These are phyloP conservation scores for Cyprinus carpio DNA, from an alignment of 2,113 vertebrate species.

Conservation along the genomic window DNA sequence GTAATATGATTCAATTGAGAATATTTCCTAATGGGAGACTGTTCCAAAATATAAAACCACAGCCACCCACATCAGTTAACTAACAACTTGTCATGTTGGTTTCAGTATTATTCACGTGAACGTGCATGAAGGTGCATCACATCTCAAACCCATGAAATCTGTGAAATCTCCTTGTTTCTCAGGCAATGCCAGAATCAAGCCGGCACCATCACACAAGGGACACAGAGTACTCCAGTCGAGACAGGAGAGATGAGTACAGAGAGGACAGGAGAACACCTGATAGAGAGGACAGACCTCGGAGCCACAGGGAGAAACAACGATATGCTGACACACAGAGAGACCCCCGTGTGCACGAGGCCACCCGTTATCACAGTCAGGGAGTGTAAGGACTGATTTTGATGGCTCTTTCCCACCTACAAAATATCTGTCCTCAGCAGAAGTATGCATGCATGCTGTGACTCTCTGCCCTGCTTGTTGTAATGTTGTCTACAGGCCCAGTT, in stretches of 20 bases:
- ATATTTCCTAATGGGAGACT: neutral
- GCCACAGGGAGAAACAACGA: constrained; percentile 58
- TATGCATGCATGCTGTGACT: neutral
- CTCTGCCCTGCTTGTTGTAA: neutral
- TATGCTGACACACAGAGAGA: constrained; percentile 50
- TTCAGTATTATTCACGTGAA: neutral
- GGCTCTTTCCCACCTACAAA: neutral
- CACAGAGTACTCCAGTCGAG: constrained; percentile 43
- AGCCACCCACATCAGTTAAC: neutral
- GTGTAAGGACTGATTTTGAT: constrained; percentile 57
- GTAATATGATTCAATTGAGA: neutral
- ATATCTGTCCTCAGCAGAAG: neutral
- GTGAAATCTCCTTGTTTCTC: neutral
- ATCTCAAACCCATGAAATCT: neutral
- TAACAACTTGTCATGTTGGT: neutral
- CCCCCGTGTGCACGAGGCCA: no score
- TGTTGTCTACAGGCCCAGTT: neutral
- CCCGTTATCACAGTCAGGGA: constrained; percentile 44
- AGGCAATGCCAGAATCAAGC: constrained; percentile 15
- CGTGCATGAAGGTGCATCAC: no score
- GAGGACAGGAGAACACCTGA: constrained; percentile 33
- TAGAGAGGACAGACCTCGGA: constrained; percentile 13
- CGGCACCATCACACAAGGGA: constrained; percentile 30
- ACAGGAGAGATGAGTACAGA: constrained; percentile 44
- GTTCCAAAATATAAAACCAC: neutral